Base-by-base conservation (phyloP, 1,140 invertebrate genomes). In the Euschistus heros region DNA sequence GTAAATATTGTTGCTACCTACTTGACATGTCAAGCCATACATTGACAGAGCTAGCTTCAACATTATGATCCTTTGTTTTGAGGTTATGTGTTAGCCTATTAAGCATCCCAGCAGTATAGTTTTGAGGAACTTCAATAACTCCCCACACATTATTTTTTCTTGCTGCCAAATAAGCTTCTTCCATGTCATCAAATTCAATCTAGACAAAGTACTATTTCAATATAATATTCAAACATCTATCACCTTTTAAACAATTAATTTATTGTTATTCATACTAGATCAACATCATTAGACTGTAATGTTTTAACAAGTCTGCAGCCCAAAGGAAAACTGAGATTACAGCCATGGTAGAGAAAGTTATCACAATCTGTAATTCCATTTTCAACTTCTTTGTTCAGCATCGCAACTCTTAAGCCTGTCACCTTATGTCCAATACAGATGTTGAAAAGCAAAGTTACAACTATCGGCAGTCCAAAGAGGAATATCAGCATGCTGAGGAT, bases 11-110 rank as follows among this genome's bases (percentile, higher is more conserved):
- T 37, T 37, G 27, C 8, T 0, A 63, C 42, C 63, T 68, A 70
- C 69, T 70, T 42, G 68, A 67, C 33, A 62, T 69, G 52, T 70
- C 69, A 10, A 70, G 55, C 66, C 66, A 70, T 0, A 67, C 61
- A 17, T 65, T 52, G 27, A 69, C 46, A 4, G 50, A 60, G 1
- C 47, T 22, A 5, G 55, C 54, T 2, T 66, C 50, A 15, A 60
- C 27, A 17, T 47, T 42, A 13, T n/a, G 20, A 6, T 47, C 62
- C 0, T 55, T 30, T n/a, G 62, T 44, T 18, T 52, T 62, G 0
- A 64, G 42, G 33, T 69, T 69, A 18, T 62, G 17, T 44, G 37
- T 57, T 13, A 64, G 20, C 5, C 67, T 1, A 4, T 30, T 17
- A 15, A 64, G 30, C 20, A 67, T 24, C 10, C 52, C 27, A 18